Base-by-base conservation (phyloP, 2,113 vertebrate species). In the Pardalotus punctatus region DNA sequence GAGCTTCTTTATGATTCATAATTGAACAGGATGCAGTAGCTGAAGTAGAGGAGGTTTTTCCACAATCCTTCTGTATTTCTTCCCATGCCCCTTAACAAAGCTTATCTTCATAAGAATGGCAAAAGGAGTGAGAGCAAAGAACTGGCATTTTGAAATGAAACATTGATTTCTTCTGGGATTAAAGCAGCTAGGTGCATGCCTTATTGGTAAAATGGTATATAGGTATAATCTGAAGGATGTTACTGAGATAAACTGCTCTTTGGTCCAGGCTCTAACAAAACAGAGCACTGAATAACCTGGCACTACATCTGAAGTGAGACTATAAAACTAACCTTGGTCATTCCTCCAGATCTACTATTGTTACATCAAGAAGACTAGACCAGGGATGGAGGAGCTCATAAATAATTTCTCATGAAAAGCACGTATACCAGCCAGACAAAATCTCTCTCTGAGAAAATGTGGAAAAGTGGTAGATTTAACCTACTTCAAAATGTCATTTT, bases 401-500 rank as follows among this genome's bases (percentile, higher is more conserved):
- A 96, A 95, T 86, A 94, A 94, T 96, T 97, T 93, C 74, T 91
- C 94, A 96, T 97, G 96, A 94, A 95, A 93, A 95, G 96, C 95
- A 97, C 94, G 84, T 95, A 90, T 33, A 66, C 61, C 42, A 95
- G 86, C 72, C 90, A 96, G 96, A 93, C 51, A 31, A 97, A 98
- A 96, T 80, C 96, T 82, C 83, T 95, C 86, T 83, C 84, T 74
- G 78, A 90, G 84, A 97, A 94, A 96, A 96, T 88, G 95, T 80
- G 92, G 92, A 78, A 96, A 95, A 96, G 91, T 86, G 87, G 92
- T 96, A 96, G 93, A 95, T 92, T 95, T 92, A 96, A 94, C 96
- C 92, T 96, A 92, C 93, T 95, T 94, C 96, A 97, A 94, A 96
- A 94, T 94, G 95, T 93, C 94, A 95, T 96, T 97, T 96, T 92